Conservation (phyloP, 2,888 invertebrate species). For the Dasypolia templi region DNA sequence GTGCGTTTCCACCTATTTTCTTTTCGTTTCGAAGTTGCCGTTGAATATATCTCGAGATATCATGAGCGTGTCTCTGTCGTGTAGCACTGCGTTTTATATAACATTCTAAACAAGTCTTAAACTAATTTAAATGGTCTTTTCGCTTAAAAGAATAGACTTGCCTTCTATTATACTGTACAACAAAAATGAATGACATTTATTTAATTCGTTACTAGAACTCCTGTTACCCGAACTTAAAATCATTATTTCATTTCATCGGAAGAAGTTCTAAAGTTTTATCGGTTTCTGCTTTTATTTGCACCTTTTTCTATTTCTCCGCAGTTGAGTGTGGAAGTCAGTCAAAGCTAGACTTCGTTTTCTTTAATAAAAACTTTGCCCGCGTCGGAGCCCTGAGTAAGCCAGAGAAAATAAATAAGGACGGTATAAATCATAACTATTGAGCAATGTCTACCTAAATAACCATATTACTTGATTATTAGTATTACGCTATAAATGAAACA, state of each 20-base stretch:
- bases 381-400: slow-evolving; percentile 16
- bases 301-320: slow-evolving; percentile 51
- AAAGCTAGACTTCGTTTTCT: slow-evolving; percentile 65
- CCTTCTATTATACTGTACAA: background rate
- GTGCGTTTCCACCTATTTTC: background rate
- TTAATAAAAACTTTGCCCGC: slow-evolving; percentile 65
- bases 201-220: background rate
- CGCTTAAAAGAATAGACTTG: too few species aligned
- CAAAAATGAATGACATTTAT: background rate
- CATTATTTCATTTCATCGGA: background rate
- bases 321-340: slow-evolving; percentile 54
- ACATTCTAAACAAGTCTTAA: too few species aligned
- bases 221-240: too few species aligned
- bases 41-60: too few species aligned
- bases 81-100: too few species aligned
- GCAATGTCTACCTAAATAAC: slow-evolving; percentile 18
- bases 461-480: too few species aligned
- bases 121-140: too few species aligned
- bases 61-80: too few species aligned
- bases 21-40: background rate
- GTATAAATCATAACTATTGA: slow-evolving; percentile 57
- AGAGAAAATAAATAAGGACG: slow-evolving; percentile 49
- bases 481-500: too few species aligned
- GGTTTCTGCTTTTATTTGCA: slow-evolving; percentile 45
- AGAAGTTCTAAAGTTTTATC: slow-evolving; percentile 50